phyloP scores from a whole-genome alignment of 2,113 vertebrate genomes.

The Toxotes chatareus region DNA sequence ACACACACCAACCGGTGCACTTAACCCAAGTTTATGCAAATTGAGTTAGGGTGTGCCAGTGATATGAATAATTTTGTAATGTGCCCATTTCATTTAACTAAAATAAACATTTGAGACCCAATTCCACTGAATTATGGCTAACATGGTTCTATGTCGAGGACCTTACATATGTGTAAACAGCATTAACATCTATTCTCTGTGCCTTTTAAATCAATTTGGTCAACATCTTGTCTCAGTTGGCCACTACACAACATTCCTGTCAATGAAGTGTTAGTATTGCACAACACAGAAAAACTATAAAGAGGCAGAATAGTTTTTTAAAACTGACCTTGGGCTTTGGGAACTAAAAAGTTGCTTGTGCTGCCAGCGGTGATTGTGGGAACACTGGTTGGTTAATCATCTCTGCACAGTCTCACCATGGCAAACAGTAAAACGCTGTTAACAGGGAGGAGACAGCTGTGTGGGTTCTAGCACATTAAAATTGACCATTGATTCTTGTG shows the following conservation, averaged over 20 bases:
- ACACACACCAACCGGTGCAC: neutral
- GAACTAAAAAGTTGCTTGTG: neutral
- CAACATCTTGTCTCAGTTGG: neutral
- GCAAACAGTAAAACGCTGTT: constrained; percentile 12
- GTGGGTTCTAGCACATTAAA: neutral
- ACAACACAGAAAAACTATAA: neutral
- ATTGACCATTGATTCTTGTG: neutral
- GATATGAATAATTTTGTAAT: neutral
- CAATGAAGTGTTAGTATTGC: neutral
- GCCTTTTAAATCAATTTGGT: neutral
- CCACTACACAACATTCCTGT: neutral
- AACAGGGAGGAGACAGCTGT: neutral
- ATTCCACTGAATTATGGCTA: neutral
- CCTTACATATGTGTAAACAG: neutral
- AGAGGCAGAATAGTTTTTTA: neutral
- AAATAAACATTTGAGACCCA: neutral
- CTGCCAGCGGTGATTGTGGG: neutral
- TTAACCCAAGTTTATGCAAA: neutral
- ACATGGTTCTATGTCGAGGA: neutral
- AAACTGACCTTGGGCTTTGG: neutral
- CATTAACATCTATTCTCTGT: neutral
- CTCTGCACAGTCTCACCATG: neutral
- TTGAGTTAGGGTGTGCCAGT: too few relatives aligned
- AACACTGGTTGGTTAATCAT: constrained; percentile 15
- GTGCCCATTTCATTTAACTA: neutral